These are phyloP conservation scores for Archips crataeganus DNA, from an alignment of 2,888 invertebrate genomes.

Conservation along the genomic window DNA sequence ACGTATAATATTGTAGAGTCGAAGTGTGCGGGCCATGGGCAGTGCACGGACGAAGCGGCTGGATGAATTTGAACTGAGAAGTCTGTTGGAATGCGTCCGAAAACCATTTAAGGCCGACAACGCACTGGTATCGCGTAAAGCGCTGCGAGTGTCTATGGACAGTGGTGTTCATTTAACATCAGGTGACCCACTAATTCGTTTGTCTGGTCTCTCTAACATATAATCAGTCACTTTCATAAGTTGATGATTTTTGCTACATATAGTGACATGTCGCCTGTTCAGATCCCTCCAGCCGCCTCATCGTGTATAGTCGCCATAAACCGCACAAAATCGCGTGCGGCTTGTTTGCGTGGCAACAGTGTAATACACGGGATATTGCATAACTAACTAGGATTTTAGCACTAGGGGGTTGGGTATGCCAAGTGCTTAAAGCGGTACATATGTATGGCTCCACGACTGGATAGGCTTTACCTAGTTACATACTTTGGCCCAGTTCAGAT, in stretches of 20 bases:
- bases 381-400: background rate
- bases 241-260: background rate
- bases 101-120: no score
- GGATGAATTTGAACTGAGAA: background rate
- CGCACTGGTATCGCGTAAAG: no score
- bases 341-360: conserved; percentile 14
- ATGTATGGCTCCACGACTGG: background rate
- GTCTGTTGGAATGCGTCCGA: background rate
- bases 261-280: background rate
- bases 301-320: background rate
- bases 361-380: background rate
- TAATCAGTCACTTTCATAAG: no score
- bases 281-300: background rate
- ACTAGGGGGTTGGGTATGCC: background rate
- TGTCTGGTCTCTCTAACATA: no score
- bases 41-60: background rate
- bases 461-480: background rate
- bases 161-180: no score
- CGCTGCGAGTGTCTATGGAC: no score
- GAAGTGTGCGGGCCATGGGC: background rate
- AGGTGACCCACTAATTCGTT: no score
- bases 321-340: conserved; percentile 5
- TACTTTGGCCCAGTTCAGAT: no score
- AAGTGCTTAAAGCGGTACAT: background rate
- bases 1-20: no score